Evolutionary conservation across 2,113 vertebrate genomes (phyloP).

Genomic region (Tricholaema leucomelas): DNA sequence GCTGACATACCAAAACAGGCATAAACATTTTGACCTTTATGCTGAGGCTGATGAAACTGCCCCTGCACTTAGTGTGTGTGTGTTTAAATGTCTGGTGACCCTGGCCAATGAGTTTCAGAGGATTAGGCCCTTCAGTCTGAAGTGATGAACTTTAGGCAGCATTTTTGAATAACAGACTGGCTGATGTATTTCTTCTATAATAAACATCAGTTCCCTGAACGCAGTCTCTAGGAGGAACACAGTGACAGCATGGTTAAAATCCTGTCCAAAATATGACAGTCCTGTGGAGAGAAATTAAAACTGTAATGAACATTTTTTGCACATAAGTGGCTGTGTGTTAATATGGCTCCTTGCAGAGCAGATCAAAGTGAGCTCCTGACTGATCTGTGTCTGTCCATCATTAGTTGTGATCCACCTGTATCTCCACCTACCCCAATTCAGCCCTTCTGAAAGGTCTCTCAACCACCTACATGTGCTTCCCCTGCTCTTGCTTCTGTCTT

Average conservation of each 20-base stretch:
- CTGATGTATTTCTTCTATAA: background rate
- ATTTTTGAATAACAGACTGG: background rate
- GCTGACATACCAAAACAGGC: background rate
- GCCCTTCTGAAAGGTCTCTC: background rate
- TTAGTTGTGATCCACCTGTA: accelerated
- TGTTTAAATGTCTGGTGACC: background rate
- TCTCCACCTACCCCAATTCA: background rate
- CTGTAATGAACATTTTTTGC: background rate
- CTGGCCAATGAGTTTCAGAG: background rate
- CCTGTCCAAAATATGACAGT: background rate
- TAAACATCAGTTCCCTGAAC: background rate
- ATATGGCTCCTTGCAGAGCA: background rate
- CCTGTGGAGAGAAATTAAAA: background rate
- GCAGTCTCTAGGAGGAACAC: background rate
- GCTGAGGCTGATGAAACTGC: background rate
- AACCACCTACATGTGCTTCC: background rate
- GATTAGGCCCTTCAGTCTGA: background rate
- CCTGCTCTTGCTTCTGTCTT: background rate
- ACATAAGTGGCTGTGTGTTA: background rate
- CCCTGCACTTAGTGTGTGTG: background rate
- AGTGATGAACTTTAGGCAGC: background rate
- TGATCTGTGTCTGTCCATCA: background rate
- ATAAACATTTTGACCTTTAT: background rate
- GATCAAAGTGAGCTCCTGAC: background rate
- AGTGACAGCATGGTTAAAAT: background rate